Evolutionary conservation across 2,888 invertebrate genomes (phyloP), one percentile per base, ranked within the genome.

Genomic region (Beris chalybata): DNA sequence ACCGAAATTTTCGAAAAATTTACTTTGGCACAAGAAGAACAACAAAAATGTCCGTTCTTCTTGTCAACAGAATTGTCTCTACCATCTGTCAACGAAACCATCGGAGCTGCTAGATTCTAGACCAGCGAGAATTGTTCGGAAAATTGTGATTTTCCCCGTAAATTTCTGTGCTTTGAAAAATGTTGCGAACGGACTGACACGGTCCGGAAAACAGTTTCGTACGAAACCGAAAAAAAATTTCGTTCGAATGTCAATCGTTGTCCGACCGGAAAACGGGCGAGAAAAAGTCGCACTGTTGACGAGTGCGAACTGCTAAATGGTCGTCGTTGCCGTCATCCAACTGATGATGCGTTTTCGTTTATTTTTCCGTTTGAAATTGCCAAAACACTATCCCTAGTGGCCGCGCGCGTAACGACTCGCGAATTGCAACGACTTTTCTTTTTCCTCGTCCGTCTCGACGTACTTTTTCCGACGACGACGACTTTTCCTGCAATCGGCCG

Each of bases 1-100:
- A 38, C 1, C 1, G 38, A 9, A 7, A 38, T 3, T 3, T 38
- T 38, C 38, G 7, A 38, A 22, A 22, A 22, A 22, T 22, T 22
- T 22, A 38, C 38, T 9, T 38, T 7, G 38, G 38, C 5, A 38
- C 5, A 38, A 38, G 38, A 38, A 59, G 48, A 61, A 50, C 15
- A 61, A 61, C 50, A 61, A 59, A 52, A 59, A 59, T 38, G 38
- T 38, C 38, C 7, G 15, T 30, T 59, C 30, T 30, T 59, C 30
- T 59, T 59, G 58, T 59, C 58, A 59, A 59, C 58, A 47, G 30
- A 15, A 31, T 48, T 48, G 15, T 61, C 38, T 61, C 29, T 38
- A 61, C 7, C 61, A 59, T 31, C 59, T 61, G 61, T 61, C 61
- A 61, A 50, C 50, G 43, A 38, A 38, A 15, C 38, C 4, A 31